phyloP scores from a whole-genome alignment of 2,113 vertebrate genomes.

The Alouatta palliata region DNA sequence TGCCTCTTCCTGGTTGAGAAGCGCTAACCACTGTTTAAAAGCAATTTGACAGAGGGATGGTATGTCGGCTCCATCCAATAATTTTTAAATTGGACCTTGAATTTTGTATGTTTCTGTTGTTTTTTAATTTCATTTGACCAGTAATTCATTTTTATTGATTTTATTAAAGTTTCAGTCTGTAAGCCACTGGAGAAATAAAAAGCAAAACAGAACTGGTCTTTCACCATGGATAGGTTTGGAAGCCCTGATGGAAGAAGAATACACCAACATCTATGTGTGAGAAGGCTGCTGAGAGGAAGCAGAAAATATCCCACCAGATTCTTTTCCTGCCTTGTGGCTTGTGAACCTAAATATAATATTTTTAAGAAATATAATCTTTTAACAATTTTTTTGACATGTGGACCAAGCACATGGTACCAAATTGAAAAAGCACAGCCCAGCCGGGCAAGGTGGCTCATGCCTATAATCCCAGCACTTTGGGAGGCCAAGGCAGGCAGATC shows the following conservation, averaged over 20 bases:
- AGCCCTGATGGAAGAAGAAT: not conserved
- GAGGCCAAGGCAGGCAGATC: too few relatives aligned
- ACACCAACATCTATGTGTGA: not conserved
- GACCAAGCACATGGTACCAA: not conserved
- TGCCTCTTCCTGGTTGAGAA: not conserved
- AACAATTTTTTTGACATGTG: not conserved
- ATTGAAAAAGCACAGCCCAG: not conserved
- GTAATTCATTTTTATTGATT: slow-evolving; percentile 63
- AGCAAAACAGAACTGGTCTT: slow-evolving; percentile 2
- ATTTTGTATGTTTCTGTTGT: slow-evolving; percentile 6
- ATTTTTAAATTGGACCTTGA: slow-evolving; percentile 30
- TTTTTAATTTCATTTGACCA: slow-evolving; percentile 53
- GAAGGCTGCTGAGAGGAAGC: fast-evolving
- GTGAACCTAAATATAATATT: not conserved
- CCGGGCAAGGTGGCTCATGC: too few relatives aligned
- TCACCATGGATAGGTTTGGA: not conserved
- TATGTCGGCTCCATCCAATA: not conserved
- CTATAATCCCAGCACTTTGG: too few relatives aligned
- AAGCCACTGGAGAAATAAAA: slow-evolving; percentile 27
- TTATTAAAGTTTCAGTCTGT: slow-evolving; percentile 12
- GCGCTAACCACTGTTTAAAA: not conserved
- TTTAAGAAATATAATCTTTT: not conserved
- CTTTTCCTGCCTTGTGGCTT: not conserved
- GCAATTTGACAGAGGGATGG: not conserved
- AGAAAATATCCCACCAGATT: too few relatives aligned